Conservation (phyloP, 2,888 invertebrate genomes). For the Neoscelio sp. region DNA sequence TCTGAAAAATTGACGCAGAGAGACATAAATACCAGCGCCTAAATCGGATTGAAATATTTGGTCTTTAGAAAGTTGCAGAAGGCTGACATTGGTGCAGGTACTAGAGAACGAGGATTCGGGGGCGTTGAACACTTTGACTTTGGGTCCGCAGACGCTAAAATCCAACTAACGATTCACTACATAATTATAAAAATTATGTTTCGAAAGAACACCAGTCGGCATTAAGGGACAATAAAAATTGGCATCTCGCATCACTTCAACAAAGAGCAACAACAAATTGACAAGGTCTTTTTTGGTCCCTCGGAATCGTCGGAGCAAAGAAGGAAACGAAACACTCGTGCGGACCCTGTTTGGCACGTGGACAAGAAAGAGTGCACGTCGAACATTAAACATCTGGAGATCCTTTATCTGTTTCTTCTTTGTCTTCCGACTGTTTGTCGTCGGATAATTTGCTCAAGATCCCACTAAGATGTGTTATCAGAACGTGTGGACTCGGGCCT, state of each 20-base stretch:
- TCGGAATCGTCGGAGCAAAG: slow-evolving; percentile 15
- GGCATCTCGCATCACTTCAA: slow-evolving; percentile 4
- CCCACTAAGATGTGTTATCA: slow-evolving; percentile 43
- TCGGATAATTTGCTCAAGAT: slow-evolving; percentile 37
- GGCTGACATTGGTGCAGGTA: slow-evolving; percentile 73
- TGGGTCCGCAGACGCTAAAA: slow-evolving; percentile 71
- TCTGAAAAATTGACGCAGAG: too few relatives aligned
- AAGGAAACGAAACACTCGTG: slow-evolving; percentile 66
- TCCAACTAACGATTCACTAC: slow-evolving; percentile 1
- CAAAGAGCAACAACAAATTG: slow-evolving; percentile 26
- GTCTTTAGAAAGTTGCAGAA: slow-evolving; percentile 37
- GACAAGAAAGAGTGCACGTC: slow-evolving; percentile 71
- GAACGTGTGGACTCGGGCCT: slow-evolving; percentile 68
- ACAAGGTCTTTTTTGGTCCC: slow-evolving; percentile 57
- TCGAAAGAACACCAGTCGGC: not conserved
- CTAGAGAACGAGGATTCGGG: slow-evolving; percentile 73
- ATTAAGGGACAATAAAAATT: slow-evolving; percentile 13
- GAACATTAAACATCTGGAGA: slow-evolving; percentile 68
- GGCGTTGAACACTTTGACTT: slow-evolving; percentile 77
- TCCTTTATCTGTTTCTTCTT: slow-evolving; percentile 30
- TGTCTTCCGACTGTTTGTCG: slow-evolving; percentile 13
- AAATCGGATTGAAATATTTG: too few relatives aligned
- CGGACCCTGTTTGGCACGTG: slow-evolving; percentile 76
- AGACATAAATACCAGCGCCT: not conserved
- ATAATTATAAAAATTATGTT: slow-evolving; percentile 39